These are phyloP conservation scores for Datnioides undecimradiatus DNA, from an alignment of 2,113 vertebrate genomes.

Conservation along the genomic window DNA sequence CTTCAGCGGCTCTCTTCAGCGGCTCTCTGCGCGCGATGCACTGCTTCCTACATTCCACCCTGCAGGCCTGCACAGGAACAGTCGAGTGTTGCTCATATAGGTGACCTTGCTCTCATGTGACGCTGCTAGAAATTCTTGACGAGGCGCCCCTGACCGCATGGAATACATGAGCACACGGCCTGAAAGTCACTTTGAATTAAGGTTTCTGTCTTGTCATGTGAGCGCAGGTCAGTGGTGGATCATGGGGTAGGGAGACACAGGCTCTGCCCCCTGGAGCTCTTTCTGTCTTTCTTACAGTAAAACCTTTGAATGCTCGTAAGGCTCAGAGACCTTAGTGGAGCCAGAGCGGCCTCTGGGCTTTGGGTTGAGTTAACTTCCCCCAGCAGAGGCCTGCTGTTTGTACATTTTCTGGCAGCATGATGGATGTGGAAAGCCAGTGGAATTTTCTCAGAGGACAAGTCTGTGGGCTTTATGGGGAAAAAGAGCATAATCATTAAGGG, in stretches of 20 bases:
- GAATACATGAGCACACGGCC: slow-evolving; percentile 36
- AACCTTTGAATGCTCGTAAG: slow-evolving; percentile 11
- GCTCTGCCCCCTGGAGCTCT: neutral
- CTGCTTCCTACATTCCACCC: neutral
- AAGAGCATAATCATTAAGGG: neutral
- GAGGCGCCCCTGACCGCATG: slow-evolving; percentile 16
- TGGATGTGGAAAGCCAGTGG: slow-evolving; percentile 31
- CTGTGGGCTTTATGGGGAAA: slow-evolving; percentile 23
- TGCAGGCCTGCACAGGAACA: slow-evolving; percentile 16
- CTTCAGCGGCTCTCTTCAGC: neutral
- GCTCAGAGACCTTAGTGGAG: slow-evolving; percentile 4
- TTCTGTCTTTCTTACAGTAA: slow-evolving; percentile 1
- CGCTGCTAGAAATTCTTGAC: slow-evolving; percentile 29
- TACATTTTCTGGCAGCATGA: slow-evolving; percentile 42
- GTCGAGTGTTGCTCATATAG: slow-evolving; percentile 17
- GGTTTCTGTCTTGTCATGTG: slow-evolving; percentile 11
- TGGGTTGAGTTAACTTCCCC: neutral
- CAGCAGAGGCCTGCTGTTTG: neutral
- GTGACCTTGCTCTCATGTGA: slow-evolving; percentile 52
- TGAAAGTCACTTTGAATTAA: slow-evolving; percentile 66
- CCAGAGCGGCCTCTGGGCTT: neutral
- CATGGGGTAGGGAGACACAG: slow-evolving; percentile 9
- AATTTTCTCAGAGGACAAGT: slow-evolving; percentile 29
- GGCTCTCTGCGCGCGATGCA: neutral
- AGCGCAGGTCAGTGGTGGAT: slow-evolving; percentile 32